Base-by-base conservation (phyloP, 2,797 vertebrate genomes). In the Sebastes oblongus region DNA sequence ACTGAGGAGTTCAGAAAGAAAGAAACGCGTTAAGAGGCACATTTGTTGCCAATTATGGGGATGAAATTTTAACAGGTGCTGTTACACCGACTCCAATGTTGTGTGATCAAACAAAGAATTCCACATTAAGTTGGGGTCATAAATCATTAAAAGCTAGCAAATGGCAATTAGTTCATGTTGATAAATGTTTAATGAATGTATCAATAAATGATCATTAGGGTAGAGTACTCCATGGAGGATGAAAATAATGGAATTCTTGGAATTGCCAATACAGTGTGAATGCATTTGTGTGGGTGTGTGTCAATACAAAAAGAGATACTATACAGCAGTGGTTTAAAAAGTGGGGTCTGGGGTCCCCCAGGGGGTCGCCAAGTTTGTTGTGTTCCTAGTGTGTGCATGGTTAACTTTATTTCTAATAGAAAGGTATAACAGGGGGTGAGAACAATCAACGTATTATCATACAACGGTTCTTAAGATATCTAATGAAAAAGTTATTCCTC, bases 181-280 rank as follows among this genome's bases (percentile, higher is more conserved):
- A 90, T 91, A 32, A 91, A 93, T 93, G 84, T 91, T 93, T 92
- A 88, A 92, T 91, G 84, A 84, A 75, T 46, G 71, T 81, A 90
- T 93, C 88, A 91, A 91, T 94, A 91, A 91, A 87, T 89, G 82
- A 90, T 86, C 58, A 89, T 92, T 84, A 83, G 62, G 20, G 54
- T 24, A 24, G 70, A 88, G 39, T 66, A 65, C 32, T 88, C 80
- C 66, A 81, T 61, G 22, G 71, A 88, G 83, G 36, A 20, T 32
- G 68, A 64, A 75, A 85, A 79, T 65, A 82, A 88, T 83, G 75
- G 78, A 85, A 88, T 68, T 86, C 61, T 34, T 34, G 30, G 58
- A 82, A 77, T 78, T 62, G 27, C 34, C 59, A 75, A 16, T 74
- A 13, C 1, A 2, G 13, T 66, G 54, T 77, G 72, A 56, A 46